Base-by-base conservation (phyloP, 23 tunicate species). In the Halocynthia roretzi region DNA sequence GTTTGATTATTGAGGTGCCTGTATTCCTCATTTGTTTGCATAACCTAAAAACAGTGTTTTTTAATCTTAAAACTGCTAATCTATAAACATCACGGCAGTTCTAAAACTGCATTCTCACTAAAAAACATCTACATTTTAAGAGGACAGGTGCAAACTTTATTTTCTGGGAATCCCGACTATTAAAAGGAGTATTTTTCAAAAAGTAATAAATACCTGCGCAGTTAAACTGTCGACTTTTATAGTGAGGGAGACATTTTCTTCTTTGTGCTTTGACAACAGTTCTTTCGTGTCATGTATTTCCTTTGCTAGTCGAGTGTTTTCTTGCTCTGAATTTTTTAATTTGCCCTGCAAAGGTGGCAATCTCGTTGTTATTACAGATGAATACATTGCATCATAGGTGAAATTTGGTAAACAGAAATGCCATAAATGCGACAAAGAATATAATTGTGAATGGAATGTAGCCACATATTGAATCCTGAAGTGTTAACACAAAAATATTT, bases 11-110 rank as follows among this genome's bases (percentile, higher is more conserved):
- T 74, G 31, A 74, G 31, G 11, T 64, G 20, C 63, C 55, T 52
- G 21, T 74, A 74, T 54, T 74, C 78, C 7, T 74, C 78, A 6
- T 74, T 74, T 54, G 56, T 74, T 54, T 74, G 62, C 55, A 74
- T 53, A 54, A 74, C 78, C 78, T 74, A 56, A 10, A 74, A 58
- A 58, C 2, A 57, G 17, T n/a, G 1, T 14, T 58, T n/a, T 58
- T n/a, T n/a, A 58, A 58, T 58, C 17, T 15, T 14, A 1, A 58
- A 14, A 2, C n/a, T 15, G 62, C 44, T 31, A 31, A 31, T n/a
- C n/a, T n/a, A n/a, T n/a, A n/a, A n/a, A n/a, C n/a, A n/a, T n/a
- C n/a, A n/a, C n/a, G n/a, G n/a, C n/a, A n/a, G n/a, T n/a, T n/a
- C n/a, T n/a, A n/a, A n/a, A n/a, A n/a, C n/a, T n/a, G n/a, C n/a